Evolutionary conservation across 2,888 invertebrate genomes (phyloP).

Genomic region (Rugalucina vietnamica): DNA sequence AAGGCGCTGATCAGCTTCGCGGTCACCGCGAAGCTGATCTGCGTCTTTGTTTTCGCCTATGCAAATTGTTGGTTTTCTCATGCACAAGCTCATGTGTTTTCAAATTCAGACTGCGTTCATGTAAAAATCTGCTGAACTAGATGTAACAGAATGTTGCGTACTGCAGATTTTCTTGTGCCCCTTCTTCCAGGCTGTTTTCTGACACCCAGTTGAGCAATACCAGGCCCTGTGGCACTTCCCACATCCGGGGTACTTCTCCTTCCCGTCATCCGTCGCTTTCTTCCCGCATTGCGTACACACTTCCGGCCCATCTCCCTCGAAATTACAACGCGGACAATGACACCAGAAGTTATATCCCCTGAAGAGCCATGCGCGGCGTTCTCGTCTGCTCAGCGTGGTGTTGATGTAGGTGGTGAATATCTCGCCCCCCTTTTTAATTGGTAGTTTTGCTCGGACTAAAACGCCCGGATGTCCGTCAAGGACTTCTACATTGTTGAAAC

Average conservation of each 20-base stretch:
- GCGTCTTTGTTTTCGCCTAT: no score
- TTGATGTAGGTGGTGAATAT: constrained; percentile 72
- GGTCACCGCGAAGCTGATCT: no score
- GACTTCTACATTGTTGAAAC: constrained; percentile 73
- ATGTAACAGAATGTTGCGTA: constrained; percentile 66
- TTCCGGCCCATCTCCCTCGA: constrained; percentile 71
- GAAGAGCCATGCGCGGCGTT: constrained; percentile 70
- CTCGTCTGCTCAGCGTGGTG: constrained; percentile 59
- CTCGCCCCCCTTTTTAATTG: constrained; percentile 70
- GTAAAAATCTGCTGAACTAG: constrained; percentile 47
- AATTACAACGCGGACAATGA: constrained; percentile 71
- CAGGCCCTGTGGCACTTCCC: constrained; percentile 74
- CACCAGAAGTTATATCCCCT: constrained; percentile 77
- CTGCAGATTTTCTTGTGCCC: constrained; percentile 76
- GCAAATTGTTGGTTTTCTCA: no score
- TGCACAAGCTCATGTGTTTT: no score
- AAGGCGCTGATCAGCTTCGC: no score
- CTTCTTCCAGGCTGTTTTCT: constrained; percentile 75
- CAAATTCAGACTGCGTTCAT: not conserved
- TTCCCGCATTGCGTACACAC: constrained; percentile 69
- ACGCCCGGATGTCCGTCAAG: constrained; percentile 71
- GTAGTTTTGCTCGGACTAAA: constrained; percentile 69
- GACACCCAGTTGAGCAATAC: constrained; percentile 74
- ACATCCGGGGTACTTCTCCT: constrained; percentile 66
- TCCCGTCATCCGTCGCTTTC: constrained; percentile 48